A percentile compares a stretch with the other conserved stretches of the same genome.
phyloP scores from a whole-genome alignment of 1,140 invertebrate genomes.

The Tenebrio molitor region DNA sequence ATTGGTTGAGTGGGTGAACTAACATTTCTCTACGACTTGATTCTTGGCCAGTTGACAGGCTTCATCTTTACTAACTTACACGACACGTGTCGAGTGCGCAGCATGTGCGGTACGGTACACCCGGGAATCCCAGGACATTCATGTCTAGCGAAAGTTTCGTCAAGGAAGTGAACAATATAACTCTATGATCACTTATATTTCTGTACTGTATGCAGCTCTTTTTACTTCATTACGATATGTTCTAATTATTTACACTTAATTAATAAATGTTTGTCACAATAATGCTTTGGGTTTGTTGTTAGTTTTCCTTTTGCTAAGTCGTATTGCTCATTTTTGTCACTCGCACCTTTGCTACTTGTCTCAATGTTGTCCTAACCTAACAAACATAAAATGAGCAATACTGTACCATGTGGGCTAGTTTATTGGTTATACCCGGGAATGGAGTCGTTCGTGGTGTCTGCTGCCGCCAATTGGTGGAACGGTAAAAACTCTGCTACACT shows the following conservation, averaged over 20 bases:
- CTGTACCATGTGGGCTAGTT: slow-evolving; percentile 62
- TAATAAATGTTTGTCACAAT: slow-evolving; percentile 68
- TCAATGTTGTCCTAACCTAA: slow-evolving; percentile 1
- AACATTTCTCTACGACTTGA: slow-evolving; percentile 10
- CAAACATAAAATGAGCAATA: slow-evolving; percentile 53
- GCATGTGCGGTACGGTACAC: slow-evolving; percentile 27
- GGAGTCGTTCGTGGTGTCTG: slow-evolving; percentile 62
- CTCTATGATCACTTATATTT: slow-evolving; percentile 57
- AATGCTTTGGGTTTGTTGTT: slow-evolving; percentile 68
- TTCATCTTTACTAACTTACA: slow-evolving; percentile 38
- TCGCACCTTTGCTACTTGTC: background rate
- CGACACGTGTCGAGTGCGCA: slow-evolving; percentile 10
- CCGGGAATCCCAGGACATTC: slow-evolving; percentile 23
- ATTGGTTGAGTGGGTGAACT: slow-evolving; percentile 34
- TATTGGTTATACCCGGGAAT: slow-evolving; percentile 63
- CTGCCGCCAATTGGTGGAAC: slow-evolving; percentile 60
- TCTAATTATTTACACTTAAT: slow-evolving; percentile 66
- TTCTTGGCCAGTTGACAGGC: slow-evolving; percentile 26
- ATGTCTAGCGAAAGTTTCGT: slow-evolving; percentile 59
- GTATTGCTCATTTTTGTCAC: slow-evolving; percentile 55
- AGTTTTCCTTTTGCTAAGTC: slow-evolving; percentile 60
- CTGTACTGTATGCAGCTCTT: slow-evolving; percentile 64
- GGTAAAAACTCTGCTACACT: slow-evolving; percentile 64
- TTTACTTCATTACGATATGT: slow-evolving; percentile 63
- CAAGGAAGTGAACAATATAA: slow-evolving; percentile 55